phyloP scores from a whole-genome alignment of 1,140 invertebrate genomes.

The Brachionus rotundiformis region DNA sequence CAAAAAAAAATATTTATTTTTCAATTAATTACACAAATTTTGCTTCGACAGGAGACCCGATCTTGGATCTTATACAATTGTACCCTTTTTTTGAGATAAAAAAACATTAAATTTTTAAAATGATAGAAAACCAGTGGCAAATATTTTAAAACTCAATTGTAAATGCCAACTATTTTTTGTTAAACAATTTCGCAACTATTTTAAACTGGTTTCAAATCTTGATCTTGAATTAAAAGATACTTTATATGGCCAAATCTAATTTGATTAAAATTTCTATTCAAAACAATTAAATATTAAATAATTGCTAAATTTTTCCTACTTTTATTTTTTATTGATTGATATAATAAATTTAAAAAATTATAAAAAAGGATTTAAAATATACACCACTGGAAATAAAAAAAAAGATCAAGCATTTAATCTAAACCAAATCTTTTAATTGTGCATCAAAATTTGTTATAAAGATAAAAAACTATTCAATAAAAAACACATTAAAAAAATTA shows the following conservation, averaged over 20 bases:
- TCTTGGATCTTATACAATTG: slow-evolving; percentile 14
- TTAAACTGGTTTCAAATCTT: too few relatives aligned
- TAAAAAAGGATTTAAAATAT: slow-evolving; percentile 2
- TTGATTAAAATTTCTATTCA: too few relatives aligned
- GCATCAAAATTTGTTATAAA: neutral
- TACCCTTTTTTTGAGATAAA: neutral
- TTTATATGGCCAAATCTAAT: too few relatives aligned
- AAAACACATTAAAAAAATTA: neutral
- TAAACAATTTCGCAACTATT: neutral
- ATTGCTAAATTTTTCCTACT: neutral
- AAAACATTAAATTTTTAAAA: neutral
- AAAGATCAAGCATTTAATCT: neutral
- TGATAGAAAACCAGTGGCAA: neutral
- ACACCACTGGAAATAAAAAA: slow-evolving; percentile 18
- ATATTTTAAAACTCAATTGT: neutral
- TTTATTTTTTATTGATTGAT: too few relatives aligned
- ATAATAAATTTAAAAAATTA: neutral
- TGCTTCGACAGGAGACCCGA: neutral
- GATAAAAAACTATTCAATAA: neutral
- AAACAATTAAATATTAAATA: neutral
- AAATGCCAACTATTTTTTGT: neutral
- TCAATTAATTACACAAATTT: slow-evolving; percentile 3
- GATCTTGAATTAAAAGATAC: too few relatives aligned
- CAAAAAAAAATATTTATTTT: neutral
- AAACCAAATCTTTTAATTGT: slow-evolving; percentile 29